phyloP scores from a whole-genome alignment of 2,113 vertebrate species.

The Eurypyga helias region DNA sequence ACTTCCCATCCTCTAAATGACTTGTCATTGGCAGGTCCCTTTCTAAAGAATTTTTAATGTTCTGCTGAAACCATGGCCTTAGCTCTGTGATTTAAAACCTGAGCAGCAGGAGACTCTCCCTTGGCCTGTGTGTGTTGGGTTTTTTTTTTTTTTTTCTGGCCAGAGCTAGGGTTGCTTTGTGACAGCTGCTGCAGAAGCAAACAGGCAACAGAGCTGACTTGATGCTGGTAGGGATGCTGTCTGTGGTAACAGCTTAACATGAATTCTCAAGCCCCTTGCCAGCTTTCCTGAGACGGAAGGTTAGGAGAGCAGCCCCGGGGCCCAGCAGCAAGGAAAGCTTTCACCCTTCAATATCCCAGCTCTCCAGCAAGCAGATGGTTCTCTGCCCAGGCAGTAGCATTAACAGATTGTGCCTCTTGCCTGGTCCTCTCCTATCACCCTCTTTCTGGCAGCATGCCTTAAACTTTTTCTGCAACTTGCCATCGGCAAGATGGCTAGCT shows the following conservation, averaged over 20 bases:
- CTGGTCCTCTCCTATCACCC: not conserved
- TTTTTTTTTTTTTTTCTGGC: not conserved
- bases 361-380: not conserved
- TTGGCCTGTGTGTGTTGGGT: not conserved
- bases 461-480: not conserved
- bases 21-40: not conserved
- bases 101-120: not conserved
- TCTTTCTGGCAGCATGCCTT: not conserved
- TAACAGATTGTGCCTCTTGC: not conserved
- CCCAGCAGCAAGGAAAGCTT: not conserved
- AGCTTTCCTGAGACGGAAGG: not conserved
- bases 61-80: not conserved
- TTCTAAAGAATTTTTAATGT: not conserved
- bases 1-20: not conserved
- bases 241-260: not conserved
- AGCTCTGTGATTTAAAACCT: not conserved
- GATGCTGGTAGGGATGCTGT: not conserved
- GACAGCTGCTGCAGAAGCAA: not conserved
- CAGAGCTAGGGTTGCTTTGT: not conserved
- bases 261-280: not conserved
- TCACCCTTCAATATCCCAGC: not conserved
- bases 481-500: not conserved
- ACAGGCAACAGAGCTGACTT: not conserved
- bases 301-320: not conserved
- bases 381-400: not conserved